These are phyloP conservation scores for Geotrypetes seraphini DNA, from an alignment of 2,797 vertebrate genomes.

Conservation along the genomic window DNA sequence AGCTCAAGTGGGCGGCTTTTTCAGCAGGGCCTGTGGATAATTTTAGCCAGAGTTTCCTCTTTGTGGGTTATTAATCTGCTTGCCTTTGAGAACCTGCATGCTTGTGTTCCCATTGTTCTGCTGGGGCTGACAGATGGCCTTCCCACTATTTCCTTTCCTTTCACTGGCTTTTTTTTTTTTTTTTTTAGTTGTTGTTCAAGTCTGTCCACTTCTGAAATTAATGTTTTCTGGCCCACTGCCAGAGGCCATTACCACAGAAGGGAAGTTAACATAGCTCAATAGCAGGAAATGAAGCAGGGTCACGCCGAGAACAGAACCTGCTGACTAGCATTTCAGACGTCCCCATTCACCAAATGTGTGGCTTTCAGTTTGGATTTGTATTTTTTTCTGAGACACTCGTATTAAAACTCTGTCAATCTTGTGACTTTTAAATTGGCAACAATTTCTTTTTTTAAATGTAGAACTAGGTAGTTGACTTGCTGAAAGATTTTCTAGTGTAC, in stretches of 20 bases:
- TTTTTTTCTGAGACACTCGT: background rate
- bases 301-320: conserved; percentile 56
- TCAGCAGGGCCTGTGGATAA: conserved; percentile 44
- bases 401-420: conserved; percentile 29
- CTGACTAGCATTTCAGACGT: conserved; percentile 35
- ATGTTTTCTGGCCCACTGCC: conserved; percentile 56
- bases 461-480: background rate
- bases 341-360: conserved; percentile 39
- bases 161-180: conserved; percentile 45
- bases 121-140: conserved; percentile 56
- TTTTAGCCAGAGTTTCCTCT: conserved; percentile 64
- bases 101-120: conserved; percentile 43
- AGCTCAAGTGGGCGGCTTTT: conserved; percentile 58
- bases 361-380: conserved; percentile 1
- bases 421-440: conserved; percentile 22
- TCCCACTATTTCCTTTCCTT: conserved; percentile 47
- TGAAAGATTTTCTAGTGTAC: too few species aligned
- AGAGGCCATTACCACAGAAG: conserved; percentile 60
- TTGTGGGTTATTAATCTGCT: conserved; percentile 58
- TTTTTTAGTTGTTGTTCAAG: conserved; percentile 55
- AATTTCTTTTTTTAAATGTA: conserved; percentile 13
- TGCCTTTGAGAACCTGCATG: conserved; percentile 43
- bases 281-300: conserved; percentile 53
- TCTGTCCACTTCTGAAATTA: conserved; percentile 64
- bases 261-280: conserved; percentile 65